These are phyloP conservation scores for Nomada goodeniana DNA, from an alignment of 2,888 invertebrate genomes.

Conservation along the genomic window DNA sequence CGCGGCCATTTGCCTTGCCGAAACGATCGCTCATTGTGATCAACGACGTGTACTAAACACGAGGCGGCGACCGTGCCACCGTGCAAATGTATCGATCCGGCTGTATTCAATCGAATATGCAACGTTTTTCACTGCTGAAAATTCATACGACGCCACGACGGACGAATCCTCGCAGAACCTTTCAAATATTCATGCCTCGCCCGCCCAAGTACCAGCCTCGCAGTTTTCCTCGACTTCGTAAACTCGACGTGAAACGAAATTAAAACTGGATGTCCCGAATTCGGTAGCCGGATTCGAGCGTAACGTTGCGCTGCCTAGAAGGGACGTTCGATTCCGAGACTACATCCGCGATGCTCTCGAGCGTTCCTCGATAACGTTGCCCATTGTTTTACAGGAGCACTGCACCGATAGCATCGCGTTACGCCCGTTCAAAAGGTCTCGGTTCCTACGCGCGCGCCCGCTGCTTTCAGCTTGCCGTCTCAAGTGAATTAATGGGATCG, in stretches of 20 bases:
- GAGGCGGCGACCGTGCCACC: slow-evolving; percentile 14
- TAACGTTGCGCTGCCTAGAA: too few relatives aligned
- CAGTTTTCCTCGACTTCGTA: not conserved
- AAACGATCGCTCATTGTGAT: slow-evolving; percentile 60
- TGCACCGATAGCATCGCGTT: not conserved
- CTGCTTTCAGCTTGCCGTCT: not conserved
- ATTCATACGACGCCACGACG: slow-evolving; percentile 28
- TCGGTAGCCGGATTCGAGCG: not conserved
- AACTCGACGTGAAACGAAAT: not conserved
- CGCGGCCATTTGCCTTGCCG: slow-evolving; percentile 29
- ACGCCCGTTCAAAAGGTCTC: not conserved
- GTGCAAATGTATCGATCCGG: slow-evolving; percentile 38
- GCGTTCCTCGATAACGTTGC: not conserved
- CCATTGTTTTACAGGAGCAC: not conserved
- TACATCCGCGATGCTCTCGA: not conserved
- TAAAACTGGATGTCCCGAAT: not conserved
- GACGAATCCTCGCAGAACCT: slow-evolving; percentile 13
- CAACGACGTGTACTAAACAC: slow-evolving; percentile 50
- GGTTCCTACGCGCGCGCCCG: too few relatives aligned
- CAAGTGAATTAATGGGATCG: not conserved
- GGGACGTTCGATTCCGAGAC: too few relatives aligned
- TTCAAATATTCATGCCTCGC: slow-evolving; percentile 39
- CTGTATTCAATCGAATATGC: slow-evolving; percentile 44
- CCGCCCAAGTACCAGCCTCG: not conserved
- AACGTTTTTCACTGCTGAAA: slow-evolving; percentile 44